Conservation (phyloP, 1,140 invertebrate genomes). For the Drosophila oshimai region DNA sequence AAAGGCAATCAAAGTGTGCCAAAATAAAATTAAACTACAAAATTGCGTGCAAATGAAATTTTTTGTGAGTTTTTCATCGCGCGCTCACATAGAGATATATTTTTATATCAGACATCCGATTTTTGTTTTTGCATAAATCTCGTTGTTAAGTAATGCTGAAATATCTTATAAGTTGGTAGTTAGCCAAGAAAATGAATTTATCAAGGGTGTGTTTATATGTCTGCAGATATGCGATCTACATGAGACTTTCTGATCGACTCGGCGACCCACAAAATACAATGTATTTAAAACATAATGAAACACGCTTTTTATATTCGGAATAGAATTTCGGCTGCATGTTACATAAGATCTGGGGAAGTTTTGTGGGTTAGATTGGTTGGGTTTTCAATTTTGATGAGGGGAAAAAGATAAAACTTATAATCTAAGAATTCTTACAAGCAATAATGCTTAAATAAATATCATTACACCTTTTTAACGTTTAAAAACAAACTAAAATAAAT, state of each 20-base stretch:
- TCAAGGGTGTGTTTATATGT: conserved; percentile 42
- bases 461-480: too few species aligned
- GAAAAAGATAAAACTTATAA: neutral
- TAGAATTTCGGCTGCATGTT: conserved; percentile 24
- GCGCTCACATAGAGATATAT: neutral
- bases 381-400: neutral
- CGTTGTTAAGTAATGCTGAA: conserved; percentile 71
- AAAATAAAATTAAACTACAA: conserved; percentile 20
- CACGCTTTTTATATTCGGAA: conserved; percentile 24
- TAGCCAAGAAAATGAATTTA: conserved; percentile 59
- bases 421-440: too few species aligned
- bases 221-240: conserved; percentile 34
- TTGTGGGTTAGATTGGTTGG: neutral
- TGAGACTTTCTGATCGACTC: conserved; percentile 9
- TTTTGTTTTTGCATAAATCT: conserved; percentile 62
- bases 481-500: too few species aligned
- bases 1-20: conserved; percentile 70
- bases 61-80: neutral
- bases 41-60: conserved; percentile 66
- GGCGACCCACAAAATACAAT: conserved; percentile 24
- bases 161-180: conserved; percentile 62
- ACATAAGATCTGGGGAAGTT: conserved; percentile 19
- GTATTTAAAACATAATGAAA: too few species aligned
- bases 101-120: conserved; percentile 20
- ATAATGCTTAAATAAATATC: too few species aligned